Percentiles rank a stretch among this genome's conserved stretches.
phyloP scores from a whole-genome alignment of 1,140 invertebrate genomes.

The Drosophila mauritiana region DNA sequence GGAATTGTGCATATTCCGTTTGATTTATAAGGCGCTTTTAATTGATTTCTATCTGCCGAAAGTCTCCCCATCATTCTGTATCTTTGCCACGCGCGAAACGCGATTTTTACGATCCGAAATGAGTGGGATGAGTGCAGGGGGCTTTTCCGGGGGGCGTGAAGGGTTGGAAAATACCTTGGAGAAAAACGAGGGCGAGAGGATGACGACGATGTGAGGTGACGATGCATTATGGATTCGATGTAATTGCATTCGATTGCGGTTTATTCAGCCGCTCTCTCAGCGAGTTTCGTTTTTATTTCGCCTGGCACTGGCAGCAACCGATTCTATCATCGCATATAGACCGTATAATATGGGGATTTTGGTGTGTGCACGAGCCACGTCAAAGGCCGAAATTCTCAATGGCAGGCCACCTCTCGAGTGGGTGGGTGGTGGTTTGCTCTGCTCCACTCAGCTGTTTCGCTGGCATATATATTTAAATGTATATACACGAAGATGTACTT shows the following conservation, averaged over 20 bases:
- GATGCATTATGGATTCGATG: conserved; percentile 47
- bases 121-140: neutral
- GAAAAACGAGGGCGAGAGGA: conserved; percentile 36
- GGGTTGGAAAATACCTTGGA: conserved; percentile 51
- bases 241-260: conserved; percentile 52
- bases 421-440: conserved; percentile 60
- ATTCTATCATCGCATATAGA: conserved; percentile 58
- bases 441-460: conserved; percentile 58
- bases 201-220: conserved; percentile 51
- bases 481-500: neutral
- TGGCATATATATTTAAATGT: conserved; percentile 7
- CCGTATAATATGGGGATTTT: conserved; percentile 17
- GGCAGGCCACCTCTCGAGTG: conserved; percentile 56
- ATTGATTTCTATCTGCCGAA: conserved; percentile 63
- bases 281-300: conserved; percentile 59
- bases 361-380: conserved; percentile 49
- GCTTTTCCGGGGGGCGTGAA: neutral
- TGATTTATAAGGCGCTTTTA: conserved; percentile 64
- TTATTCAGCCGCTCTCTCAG: conserved; percentile 45
- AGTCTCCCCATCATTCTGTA: neutral
- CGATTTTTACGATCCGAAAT: conserved; percentile 31
- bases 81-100: conserved; percentile 40
- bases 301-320: conserved; percentile 46
- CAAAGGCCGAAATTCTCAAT: conserved; percentile 73
- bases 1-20: conserved; percentile 31